Percentiles rank a stretch among this genome's conserved stretches.
phyloP scores from a whole-genome alignment of 2,113 vertebrate genomes.

The Phalacrocorax carbo region DNA sequence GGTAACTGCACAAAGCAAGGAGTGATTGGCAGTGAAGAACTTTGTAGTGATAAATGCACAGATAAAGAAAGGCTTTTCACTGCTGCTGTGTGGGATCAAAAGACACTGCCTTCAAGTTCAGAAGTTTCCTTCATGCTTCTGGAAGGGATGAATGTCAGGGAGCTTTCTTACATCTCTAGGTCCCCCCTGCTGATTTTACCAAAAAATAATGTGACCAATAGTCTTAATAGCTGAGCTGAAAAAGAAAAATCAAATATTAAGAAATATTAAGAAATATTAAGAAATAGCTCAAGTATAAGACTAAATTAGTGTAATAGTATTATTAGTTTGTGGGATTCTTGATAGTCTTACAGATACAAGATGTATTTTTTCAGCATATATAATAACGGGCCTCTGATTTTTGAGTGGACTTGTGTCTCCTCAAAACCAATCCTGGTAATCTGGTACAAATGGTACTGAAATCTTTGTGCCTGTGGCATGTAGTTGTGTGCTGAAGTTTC shows the following conservation, averaged over 20 bases:
- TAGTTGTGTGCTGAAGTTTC: not conserved
- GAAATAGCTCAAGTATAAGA: not conserved
- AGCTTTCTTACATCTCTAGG: not conserved
- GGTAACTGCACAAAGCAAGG: not conserved
- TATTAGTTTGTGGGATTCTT: not conserved
- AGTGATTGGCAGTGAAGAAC: not conserved
- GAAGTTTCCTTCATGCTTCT: not conserved
- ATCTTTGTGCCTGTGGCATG: not conserved
- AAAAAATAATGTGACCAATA: not conserved
- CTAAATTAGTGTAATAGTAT: not conserved
- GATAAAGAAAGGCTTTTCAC: not conserved
- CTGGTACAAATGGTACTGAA: accelerated
- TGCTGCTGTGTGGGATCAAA: not conserved
- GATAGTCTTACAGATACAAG: not conserved
- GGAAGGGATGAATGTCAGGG: not conserved
- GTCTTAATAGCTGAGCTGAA: not conserved
- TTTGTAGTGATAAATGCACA: not conserved
- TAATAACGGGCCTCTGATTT: not conserved
- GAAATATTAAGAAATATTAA: not conserved
- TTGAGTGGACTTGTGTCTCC: not conserved
- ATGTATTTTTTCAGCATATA: not conserved
- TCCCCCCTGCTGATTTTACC: not conserved
- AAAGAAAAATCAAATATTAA: not conserved
- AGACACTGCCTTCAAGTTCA: not conserved
- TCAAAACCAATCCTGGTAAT: not conserved